Evolutionary conservation across 2,797 vertebrate genomes (phyloP), one percentile per base, ranked within the genome.

Genomic region (Graptemys geographica): DNA sequence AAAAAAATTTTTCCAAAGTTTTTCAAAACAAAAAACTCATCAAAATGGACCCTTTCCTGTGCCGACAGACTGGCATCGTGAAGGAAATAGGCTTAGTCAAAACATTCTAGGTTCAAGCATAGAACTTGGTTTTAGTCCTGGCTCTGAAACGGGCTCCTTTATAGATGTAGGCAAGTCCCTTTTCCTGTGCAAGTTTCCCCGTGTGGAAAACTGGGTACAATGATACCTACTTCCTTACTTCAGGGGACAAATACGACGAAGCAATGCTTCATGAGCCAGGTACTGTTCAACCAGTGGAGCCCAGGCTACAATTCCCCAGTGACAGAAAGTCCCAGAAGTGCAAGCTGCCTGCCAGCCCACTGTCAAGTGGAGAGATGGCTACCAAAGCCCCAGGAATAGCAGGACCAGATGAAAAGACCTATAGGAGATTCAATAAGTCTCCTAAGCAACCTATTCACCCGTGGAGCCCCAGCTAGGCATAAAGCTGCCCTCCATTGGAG

Each of bases 41-140:
- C 27, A 57, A 57, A 57, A 57, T 4, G 7, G 23, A 23, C 47
- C 47, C 47, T 47, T 47, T 47, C 25, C 9, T 57, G 27, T 57
- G 56, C 28, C 11, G 4, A 28, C 56, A 57, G 27, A 57, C 27
- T 57, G 56, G 56, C 56, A 57, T 84, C 88, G 27, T 69, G 79
- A 49, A 2, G 90, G 79, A 65, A 82, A 92, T 88, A 86, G 13
- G 8, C 52, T 81, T 79, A 11, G 41, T 52, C 49, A 53, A 74
- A 90, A 94, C 86, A 65, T 5, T 84, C 88, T 57, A 76, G 31
- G 3, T 87, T 84, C 52, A 92, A 88, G 92, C 79, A 53, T 88
- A 86, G 28, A 80, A 57, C 76, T 88, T 76, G 3, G 31, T 19
- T 90, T 86, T 82, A 74, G 81, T 79, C 59, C 59, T 0, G 1